Conservation (phyloP, 2,888 invertebrate species). For the Chironomus tentans region DNA sequence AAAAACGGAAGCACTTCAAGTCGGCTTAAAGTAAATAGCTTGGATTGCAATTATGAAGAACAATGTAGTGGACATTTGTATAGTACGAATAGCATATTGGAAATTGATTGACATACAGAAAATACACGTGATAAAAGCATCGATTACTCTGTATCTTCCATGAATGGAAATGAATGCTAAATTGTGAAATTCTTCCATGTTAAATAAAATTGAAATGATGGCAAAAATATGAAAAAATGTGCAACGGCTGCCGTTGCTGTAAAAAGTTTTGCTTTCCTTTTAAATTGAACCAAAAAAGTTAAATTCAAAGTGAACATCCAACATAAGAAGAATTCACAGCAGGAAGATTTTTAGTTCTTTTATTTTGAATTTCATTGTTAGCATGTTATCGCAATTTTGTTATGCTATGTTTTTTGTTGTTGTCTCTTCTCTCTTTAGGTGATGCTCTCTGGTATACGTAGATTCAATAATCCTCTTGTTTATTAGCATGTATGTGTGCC, state of each 20-base stretch:
- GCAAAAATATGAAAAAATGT: slow-evolving; percentile 3
- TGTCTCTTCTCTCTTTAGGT: not conserved
- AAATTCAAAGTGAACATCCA: not conserved
- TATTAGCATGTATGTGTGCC: no score
- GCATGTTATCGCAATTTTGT: slow-evolving; percentile 42
- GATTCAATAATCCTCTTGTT: no score
- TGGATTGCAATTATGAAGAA: not conserved
- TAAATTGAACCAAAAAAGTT: not conserved
- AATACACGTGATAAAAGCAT: not conserved
- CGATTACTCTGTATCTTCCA: not conserved
- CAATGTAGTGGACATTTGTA: slow-evolving; percentile 8
- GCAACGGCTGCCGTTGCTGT: not conserved
- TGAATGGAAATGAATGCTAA: not conserved
- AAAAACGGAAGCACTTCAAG: slow-evolving; percentile 5
- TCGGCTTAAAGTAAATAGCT: not conserved
- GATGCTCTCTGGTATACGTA: not conserved
- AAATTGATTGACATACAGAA: slow-evolving; percentile 19
- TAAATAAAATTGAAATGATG: not conserved
- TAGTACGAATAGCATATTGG: not conserved
- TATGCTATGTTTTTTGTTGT: slow-evolving; percentile 26
- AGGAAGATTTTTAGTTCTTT: slow-evolving; percentile 33
- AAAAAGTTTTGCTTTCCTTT: not conserved
- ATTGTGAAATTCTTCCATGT: not conserved
- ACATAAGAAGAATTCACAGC: slow-evolving; percentile 34
- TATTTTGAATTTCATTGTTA: slow-evolving; percentile 34